Evolutionary conservation across 2,888 invertebrate genomes (phyloP).

Genomic region (Tuberolachnus salignus): DNA sequence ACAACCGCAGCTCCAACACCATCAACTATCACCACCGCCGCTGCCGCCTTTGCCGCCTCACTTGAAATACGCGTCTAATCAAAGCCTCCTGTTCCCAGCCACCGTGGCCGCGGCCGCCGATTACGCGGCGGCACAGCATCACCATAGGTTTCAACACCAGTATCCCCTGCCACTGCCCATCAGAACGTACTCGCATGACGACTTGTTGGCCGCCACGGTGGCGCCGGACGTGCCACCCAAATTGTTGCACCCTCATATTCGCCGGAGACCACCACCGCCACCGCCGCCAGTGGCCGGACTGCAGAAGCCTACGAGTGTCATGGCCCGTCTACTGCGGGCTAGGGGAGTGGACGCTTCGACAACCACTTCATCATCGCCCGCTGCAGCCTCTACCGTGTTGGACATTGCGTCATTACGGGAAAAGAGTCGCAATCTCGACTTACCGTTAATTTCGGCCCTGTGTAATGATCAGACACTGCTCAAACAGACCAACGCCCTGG

Average conservation of each 20-base stretch:
- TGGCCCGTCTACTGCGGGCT: background rate
- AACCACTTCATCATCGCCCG: conserved; percentile 58
- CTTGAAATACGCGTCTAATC: conserved; percentile 60
- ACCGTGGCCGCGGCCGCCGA: conserved; percentile 65
- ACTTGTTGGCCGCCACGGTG: conserved; percentile 8
- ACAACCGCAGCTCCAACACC: conserved; percentile 17
- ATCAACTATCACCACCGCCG: conserved; percentile 23
- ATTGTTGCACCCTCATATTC: background rate
- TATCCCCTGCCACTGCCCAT: conserved; percentile 66
- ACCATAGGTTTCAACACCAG: conserved; percentile 58
- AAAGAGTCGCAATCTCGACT: conserved; percentile 86
- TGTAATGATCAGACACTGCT: conserved; percentile 90
- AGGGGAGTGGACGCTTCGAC: background rate
- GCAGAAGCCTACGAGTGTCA: conserved; percentile 25
- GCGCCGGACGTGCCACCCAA: conserved; percentile 46
- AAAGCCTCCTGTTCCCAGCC: conserved; percentile 59
- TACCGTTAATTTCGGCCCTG: conserved; percentile 89
- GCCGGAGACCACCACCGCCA: conserved; percentile 16
- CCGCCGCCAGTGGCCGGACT: conserved; percentile 15
- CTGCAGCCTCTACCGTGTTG: conserved; percentile 63
- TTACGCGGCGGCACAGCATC: background rate
- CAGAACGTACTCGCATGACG: conserved; percentile 36
- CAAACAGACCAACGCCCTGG: conserved; percentile 86
- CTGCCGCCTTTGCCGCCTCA: conserved; percentile 58
- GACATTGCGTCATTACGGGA: conserved; percentile 85